Conservation (phyloP, 2,888 invertebrate genomes). For the Cheilosia pagana region DNA sequence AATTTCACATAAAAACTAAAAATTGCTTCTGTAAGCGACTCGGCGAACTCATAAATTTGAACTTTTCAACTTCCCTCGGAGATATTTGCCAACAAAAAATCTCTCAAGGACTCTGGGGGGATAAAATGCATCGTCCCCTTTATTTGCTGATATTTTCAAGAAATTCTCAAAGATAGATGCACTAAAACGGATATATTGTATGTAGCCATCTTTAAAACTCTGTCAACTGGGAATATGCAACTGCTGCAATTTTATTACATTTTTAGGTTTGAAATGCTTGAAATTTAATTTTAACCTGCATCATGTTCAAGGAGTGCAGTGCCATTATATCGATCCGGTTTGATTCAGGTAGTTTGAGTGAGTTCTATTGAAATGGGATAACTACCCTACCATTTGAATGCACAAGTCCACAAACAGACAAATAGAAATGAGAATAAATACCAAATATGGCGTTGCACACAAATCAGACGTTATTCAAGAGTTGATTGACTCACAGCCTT, state of each 20-base stretch:
- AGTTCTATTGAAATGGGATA: too few species aligned
- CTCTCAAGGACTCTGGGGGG: neutral
- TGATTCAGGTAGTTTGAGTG: too few species aligned
- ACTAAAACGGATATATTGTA: conserved; percentile 4
- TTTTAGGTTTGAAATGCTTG: neutral
- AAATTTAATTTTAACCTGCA: neutral
- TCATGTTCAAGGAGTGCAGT: too few species aligned
- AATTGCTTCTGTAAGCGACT: conserved; percentile 9
- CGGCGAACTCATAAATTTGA: neutral
- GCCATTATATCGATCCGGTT: too few species aligned
- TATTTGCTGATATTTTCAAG: conserved; percentile 13
- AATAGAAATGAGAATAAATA: too few species aligned
- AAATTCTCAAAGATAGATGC: neutral
- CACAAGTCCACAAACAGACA: too few species aligned
- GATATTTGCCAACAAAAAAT: conserved; percentile 34
- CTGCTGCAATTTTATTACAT: neutral
- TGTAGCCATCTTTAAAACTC: neutral
- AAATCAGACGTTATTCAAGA: too few species aligned
- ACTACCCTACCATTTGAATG: too few species aligned
- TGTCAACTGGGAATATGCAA: conserved; percentile 2
- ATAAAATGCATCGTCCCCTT: neutral
- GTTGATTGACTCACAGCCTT: too few species aligned
- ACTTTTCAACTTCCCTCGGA: conserved; percentile 1
- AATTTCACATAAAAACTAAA: conserved; percentile 9
- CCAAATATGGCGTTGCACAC: too few species aligned